A percentile compares a stretch with the other conserved stretches of the same genome.
phyloP scores from a whole-genome alignment of 2,113 vertebrate species.

The Cheirogaleus medius region DNA sequence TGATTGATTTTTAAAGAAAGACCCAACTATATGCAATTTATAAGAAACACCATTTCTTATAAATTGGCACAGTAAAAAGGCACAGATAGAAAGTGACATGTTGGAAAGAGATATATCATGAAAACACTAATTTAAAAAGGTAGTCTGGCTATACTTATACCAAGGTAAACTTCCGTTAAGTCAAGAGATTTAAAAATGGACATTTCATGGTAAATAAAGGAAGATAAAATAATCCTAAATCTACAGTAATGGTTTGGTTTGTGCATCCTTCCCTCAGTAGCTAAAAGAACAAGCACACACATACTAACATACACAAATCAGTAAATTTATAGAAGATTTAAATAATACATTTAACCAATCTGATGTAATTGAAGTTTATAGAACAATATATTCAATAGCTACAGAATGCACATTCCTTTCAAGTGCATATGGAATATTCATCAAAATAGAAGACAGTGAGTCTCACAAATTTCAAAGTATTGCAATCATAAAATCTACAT shows the following conservation, averaged over 20 bases:
- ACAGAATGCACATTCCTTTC: not conserved
- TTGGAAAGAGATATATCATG: not conserved
- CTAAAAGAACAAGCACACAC: not conserved
- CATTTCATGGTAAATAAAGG: not conserved
- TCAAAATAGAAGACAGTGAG: not conserved
- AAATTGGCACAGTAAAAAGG: not conserved
- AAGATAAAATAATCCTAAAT: not conserved
- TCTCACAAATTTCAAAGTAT: not conserved
- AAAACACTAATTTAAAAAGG: not conserved
- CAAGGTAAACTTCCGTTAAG: not conserved
- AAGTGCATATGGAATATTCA: not conserved
- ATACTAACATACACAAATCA: not conserved
- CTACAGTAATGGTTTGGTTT: not conserved
- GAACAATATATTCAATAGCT: not conserved
- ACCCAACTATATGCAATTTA: not conserved
- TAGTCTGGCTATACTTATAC: not conserved
- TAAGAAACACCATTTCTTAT: not conserved
- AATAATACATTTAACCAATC: not conserved
- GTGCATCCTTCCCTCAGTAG: not conserved
- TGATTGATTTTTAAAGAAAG: not conserved
- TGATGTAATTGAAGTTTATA: not conserved
- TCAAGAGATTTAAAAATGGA: not conserved
- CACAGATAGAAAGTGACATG: not conserved
- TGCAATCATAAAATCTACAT: not conserved
- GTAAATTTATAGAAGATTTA: not conserved